These are phyloP conservation scores for Lucilia sericata DNA, from an alignment of 1,140 invertebrate species.

Conservation along the genomic window DNA sequence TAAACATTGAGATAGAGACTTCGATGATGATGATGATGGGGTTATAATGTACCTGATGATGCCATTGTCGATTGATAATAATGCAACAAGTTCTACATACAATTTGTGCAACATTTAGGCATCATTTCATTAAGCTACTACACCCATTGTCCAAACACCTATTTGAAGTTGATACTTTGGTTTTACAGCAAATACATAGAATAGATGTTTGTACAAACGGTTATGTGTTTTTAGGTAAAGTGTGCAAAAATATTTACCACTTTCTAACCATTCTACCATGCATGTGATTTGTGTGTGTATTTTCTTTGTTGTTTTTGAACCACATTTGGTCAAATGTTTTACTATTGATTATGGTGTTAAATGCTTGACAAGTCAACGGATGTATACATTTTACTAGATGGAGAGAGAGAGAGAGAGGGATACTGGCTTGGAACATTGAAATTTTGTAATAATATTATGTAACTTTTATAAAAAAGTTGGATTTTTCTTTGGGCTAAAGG, in stretches of 20 bases:
- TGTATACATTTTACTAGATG: background rate
- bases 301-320: background rate
- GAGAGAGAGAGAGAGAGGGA: too few species aligned
- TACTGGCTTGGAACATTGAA: background rate
- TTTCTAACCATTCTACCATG: too few species aligned
- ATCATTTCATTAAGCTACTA: background rate
- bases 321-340: conserved; percentile 16
- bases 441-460: too few species aligned
- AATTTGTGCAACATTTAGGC: background rate
- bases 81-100: background rate
- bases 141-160: background rate
- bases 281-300: background rate
- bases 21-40: background rate
- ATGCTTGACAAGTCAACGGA: conserved; percentile 7
- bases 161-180: background rate
- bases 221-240: background rate
- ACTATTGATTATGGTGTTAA: conserved; percentile 27
- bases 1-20: background rate
- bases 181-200: background rate
- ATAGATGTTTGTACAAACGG: background rate
- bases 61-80: background rate
- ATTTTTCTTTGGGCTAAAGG: too few species aligned
- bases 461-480: too few species aligned
- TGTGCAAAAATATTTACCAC: too few species aligned
- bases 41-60: background rate